Evolutionary conservation across 1,140 invertebrate species (phyloP), one percentile per base, ranked within the genome.

Genomic region (Trigoniulus corallinus): DNA sequence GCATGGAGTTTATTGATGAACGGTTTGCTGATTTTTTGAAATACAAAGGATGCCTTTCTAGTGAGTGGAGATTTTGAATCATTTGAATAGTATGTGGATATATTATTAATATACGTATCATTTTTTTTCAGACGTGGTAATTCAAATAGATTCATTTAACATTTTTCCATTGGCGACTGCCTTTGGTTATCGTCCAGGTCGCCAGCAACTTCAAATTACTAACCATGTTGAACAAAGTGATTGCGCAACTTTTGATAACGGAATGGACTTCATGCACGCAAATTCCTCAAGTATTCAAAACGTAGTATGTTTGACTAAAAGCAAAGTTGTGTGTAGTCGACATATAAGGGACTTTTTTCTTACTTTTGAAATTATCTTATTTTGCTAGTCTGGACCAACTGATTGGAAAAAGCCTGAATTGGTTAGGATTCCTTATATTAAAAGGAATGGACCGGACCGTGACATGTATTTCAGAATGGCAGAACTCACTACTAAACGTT

Each of bases 1-100:
- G 84, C 39, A 72, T 86, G 15, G 85, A 84, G 57, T 85, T 84
- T 0, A 82, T 77, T 4, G 82, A 87, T 67, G 76, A 78, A 20
- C 71, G 82, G 54, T 80, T 87, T 61, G 76, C 72, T 45, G 78
- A 80, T 39, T 89, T 85, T 57, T 84, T 81, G 57, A 82, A 81
- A 56, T 91, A 88, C 64, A 85, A 81, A 56, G 86, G 87, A 26
- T 92, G 87, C 61, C 68, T 91, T 47, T 88, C 86, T 54, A 91
- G 86, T 91, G 69, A 75, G 76, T 75, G n/a, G n/a, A n/a, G n/a
- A n/a, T 53, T 41, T 27, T 47, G 23, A 48, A 42, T n/a, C n/a
- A n/a, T n/a, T n/a, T n/a, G n/a, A n/a, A n/a, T n/a, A n/a, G n/a
- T n/a, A n/a, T n/a, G n/a, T n/a, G n/a, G n/a, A n/a, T n/a, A n/a